These are phyloP conservation scores for Drosophila infuscata DNA, from an alignment of 2,888 invertebrate genomes.

Conservation along the genomic window DNA sequence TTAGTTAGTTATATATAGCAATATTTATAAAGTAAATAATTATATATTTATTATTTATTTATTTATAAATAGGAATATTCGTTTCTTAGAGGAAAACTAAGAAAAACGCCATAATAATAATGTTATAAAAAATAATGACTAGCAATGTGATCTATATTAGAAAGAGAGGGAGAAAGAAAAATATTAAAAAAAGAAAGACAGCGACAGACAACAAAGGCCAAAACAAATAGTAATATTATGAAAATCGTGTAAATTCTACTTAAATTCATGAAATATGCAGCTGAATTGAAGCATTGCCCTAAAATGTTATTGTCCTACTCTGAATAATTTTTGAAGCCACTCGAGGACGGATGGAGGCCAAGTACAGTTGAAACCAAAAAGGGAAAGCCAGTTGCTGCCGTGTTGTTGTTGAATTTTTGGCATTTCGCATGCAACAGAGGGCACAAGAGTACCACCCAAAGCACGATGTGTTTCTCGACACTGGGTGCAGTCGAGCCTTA, in stretches of 20 bases:
- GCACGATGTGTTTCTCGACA: slow-evolving; percentile 5
- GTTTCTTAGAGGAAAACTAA: not conserved
- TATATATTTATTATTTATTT: not conserved
- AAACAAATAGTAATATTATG: not conserved
- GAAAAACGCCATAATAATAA: not conserved
- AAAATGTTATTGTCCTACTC: not conserved
- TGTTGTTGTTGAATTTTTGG: slow-evolving; percentile 50
- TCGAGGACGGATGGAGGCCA: not conserved
- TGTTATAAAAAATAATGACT: not conserved
- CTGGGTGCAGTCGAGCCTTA: slow-evolving; percentile 20
- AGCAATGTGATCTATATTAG: not conserved
- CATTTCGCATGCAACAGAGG: slow-evolving; percentile 47
- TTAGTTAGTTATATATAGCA: not conserved
- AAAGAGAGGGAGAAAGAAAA: not conserved
- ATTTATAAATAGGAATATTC: not conserved
- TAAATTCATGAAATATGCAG: not conserved
- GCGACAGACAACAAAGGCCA: not conserved
- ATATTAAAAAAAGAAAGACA: no score
- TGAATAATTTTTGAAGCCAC: not conserved
- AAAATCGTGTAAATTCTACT: not conserved
- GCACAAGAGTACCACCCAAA: slow-evolving; percentile 22
- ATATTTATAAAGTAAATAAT: not conserved
- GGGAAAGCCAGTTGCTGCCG: slow-evolving; percentile 8
- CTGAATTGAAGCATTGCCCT: not conserved
- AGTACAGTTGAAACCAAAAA: slow-evolving; percentile 36